Conservation (phyloP, 1,140 invertebrate genomes). For the Bombus superbus region DNA sequence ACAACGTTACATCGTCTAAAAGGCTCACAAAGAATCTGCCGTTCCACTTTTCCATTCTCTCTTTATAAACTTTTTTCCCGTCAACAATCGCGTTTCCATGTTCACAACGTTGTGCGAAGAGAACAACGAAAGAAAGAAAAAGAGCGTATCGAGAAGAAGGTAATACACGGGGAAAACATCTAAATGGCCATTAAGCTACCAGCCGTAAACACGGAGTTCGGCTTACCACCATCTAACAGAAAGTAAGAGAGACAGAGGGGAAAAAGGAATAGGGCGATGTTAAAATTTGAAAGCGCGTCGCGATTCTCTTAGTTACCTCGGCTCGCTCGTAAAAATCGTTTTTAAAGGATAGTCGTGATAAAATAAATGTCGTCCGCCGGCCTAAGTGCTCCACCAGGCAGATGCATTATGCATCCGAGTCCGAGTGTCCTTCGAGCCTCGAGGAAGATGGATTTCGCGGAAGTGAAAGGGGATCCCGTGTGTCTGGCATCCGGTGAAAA, state of each 20-base stretch:
- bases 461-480: background rate
- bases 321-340: constrained; percentile 25
- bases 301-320: background rate
- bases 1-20: background rate
- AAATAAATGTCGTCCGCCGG: constrained; percentile 28
- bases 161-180: background rate
- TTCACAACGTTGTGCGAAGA: too few relatives aligned
- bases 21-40: background rate
- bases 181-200: constrained; percentile 16
- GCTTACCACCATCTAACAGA: background rate
- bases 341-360: constrained; percentile 7
- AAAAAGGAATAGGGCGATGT: background rate
- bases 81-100: background rate
- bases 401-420: constrained; percentile 35
- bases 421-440: background rate
- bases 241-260: background rate
- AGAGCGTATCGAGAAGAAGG: background rate
- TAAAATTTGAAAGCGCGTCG: constrained; percentile 13
- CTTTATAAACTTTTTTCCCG: background rate
- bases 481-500: background rate
- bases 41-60: background rate
- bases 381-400: constrained; percentile 11
- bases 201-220: background rate
- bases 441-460: constrained; percentile 23
- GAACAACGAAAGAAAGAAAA: too few relatives aligned